Percentiles rank a stretch among this genome's conserved stretches.
Conservation (phyloP, 2,888 invertebrate species). For the Lasioglossum pauxillum region DNA sequence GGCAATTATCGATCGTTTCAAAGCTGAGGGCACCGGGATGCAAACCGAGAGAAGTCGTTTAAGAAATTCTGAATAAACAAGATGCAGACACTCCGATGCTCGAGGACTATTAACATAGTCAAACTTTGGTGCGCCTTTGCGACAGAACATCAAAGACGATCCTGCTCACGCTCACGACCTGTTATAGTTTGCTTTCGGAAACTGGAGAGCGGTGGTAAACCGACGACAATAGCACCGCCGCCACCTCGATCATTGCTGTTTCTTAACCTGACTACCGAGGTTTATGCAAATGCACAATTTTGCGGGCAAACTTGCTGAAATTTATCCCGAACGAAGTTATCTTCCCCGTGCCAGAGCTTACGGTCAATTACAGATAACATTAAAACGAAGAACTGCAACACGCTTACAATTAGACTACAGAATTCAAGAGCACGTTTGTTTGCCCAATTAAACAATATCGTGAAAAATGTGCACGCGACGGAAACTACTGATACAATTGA, state of each 20-base stretch:
- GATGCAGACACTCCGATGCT: neutral
- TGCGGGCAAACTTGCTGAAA: neutral
- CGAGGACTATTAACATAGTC: neutral
- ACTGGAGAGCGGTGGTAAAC: neutral
- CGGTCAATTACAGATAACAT: neutral
- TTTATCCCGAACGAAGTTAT: neutral
- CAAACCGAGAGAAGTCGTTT: neutral
- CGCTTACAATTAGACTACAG: neutral
- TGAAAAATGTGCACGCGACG: neutral
- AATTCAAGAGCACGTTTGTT: neutral
- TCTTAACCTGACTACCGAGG: neutral
- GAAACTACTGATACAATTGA: neutral
- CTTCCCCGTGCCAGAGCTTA: neutral
- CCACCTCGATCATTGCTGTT: neutral
- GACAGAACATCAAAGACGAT: neutral
- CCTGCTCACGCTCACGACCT: neutral
- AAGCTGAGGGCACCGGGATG: neutral
- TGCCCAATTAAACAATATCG: neutral
- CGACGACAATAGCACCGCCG: neutral
- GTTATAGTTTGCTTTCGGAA: constrained; percentile 3
- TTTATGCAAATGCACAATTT: neutral
- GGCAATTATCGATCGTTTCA: neutral
- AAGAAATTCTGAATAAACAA: neutral
- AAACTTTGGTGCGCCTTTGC: neutral
- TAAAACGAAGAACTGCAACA: neutral